phyloP scores from a whole-genome alignment of 2,797 vertebrate species.

The Hoplostethus mediterraneus region DNA sequence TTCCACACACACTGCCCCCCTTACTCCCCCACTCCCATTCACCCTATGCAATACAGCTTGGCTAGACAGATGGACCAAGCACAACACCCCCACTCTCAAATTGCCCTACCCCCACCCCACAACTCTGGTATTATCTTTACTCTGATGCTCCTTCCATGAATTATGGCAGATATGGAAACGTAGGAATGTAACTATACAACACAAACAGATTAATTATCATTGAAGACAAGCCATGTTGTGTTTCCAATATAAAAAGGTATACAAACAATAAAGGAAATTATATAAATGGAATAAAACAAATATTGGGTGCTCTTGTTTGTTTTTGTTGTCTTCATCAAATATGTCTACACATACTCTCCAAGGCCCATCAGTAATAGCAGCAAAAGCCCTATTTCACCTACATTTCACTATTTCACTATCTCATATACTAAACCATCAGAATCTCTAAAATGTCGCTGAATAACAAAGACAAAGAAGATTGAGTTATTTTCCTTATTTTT shows the following conservation, averaged over 20 bases:
- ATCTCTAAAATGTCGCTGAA: background rate
- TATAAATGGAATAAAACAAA: background rate
- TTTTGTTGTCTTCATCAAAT: background rate
- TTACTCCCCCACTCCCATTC: conserved; percentile 50
- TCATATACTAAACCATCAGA: background rate
- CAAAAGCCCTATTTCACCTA: background rate
- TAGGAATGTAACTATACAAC: background rate
- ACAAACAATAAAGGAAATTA: background rate
- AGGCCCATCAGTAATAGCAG: background rate
- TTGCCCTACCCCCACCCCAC: conserved; percentile 70
- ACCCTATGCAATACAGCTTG: conserved; percentile 58
- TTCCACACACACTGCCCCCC: conserved; percentile 56
- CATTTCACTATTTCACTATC: background rate
- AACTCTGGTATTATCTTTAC: conserved; percentile 50
- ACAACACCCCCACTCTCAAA: conserved; percentile 60
- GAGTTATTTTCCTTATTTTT: background rate
- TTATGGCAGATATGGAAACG: background rate
- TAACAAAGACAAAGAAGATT: background rate
- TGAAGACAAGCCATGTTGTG: background rate
- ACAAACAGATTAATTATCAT: background rate
- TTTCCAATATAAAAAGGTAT: background rate
- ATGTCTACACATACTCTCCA: background rate
- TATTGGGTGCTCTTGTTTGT: background rate
- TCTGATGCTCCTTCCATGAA: conserved; percentile 25
- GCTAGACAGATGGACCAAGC: conserved; percentile 80